Evolutionary conservation across 2,113 vertebrate genomes (phyloP), one percentile per base, ranked within the genome.

Genomic region (Micronycteris hirsuta): DNA sequence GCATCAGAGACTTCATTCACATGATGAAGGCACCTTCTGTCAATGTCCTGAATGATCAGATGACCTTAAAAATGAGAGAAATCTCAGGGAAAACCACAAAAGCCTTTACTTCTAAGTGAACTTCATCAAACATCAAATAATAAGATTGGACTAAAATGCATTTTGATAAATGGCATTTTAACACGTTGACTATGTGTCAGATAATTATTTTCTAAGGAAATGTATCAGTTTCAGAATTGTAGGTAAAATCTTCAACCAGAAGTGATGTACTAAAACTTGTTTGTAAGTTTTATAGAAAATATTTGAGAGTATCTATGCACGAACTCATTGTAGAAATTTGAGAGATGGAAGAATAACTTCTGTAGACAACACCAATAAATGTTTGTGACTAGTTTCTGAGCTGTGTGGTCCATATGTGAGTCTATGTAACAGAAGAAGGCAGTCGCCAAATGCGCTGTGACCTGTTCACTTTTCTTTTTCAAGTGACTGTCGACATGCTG

Each of bases 161-260:
- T 90, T 90, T 96, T 94, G 65, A 16, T 85, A 71, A 63, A 15
- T 54, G 16, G 33, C 19, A 56, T 82, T 93, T 73, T 38, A 96
- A 86, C 26, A 80, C 87, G 68, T 84, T 91, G 13, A 78, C 38
- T 58, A 73, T 78, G 45, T 38, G 43, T 54, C 12, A 91, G 38
- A 41, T 85, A 70, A 68, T 54, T 31, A 67, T n/a, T 89, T 87
- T 61, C 45, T 56, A 45, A 89, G 45, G 26, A 26, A 77, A 70
- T 88, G 1, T 28, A 10, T 77, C 61, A 45, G 61, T 96, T 94
- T 96, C 38, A 73, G 65, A 90, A 92, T 56, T 70, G 43, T 86
- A 38, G 24, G 36, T 90, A 90, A 70, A 86, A 58, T 77, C 54
- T 68, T 90, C 24, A 65, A 17, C 26, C 56, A 76, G 10, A 93